Evolutionary conservation across 2,113 vertebrate genomes (phyloP), one percentile per base, ranked within the genome.

Genomic region (Lonchura striata): DNA sequence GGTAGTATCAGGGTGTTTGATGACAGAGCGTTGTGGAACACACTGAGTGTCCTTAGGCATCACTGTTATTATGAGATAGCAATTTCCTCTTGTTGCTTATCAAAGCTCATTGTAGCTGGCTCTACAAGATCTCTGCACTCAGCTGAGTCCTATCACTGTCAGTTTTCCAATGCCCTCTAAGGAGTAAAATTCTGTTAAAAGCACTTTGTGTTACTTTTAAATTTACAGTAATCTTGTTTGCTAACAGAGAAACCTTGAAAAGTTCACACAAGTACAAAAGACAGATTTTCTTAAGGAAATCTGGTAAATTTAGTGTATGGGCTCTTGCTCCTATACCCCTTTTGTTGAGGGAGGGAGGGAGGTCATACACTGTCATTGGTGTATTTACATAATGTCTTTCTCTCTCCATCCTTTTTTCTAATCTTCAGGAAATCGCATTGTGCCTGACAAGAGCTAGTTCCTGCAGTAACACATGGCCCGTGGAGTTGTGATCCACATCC

Each of bases 301-400:
- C 4, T 24, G 15, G 25, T 78, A 37, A 61, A 65, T 84, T 37
- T 59, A 57, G 5, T n/a, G 7, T 61, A 25, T 57, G 39, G 22
- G 30, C 10, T 83, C 9, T 77, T 90, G 24, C 4, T 63, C 8
- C 47, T 49, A 17, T 17, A 35, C 20, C 4, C 5, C 12, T 82
- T 42, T 63, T 64, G 2, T 10, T 53, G 31, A 8, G 13, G 8
- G 12, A 82, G 13, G 8, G 12, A 82, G 23, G 24, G 41, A 56
- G 7, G 6, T 52, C 24, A 42, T 79, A 47, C 19, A 3, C 1
- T 52, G 12, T 68, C 0, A 0, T 15, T 56, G 0, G 0, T 31
- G 19, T 76, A 41, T 57, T 94, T 89, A 23, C 22, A 42, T 61
- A 20, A 9, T 33, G n/a, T 60, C 27, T 90, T 88, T 77, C 31